Evolutionary conservation across 2,113 vertebrate genomes (phyloP).

Genomic region (Ibidorhyncha struthersii): DNA sequence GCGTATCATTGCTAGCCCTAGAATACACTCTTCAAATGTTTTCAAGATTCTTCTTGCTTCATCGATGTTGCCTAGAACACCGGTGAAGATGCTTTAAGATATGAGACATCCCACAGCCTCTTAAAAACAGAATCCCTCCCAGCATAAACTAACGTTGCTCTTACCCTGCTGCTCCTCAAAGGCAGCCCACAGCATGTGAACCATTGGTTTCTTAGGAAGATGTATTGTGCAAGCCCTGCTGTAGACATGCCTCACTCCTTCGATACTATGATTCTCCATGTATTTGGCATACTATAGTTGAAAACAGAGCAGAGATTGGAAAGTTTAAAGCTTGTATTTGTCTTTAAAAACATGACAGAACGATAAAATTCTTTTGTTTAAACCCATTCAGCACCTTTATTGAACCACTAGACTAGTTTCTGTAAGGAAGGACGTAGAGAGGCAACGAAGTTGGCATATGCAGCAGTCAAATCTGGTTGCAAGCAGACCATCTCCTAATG

Average conservation of each 20-base stretch:
- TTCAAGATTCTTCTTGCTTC: constrained; percentile 92
- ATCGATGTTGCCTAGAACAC: constrained; percentile 85
- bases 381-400: constrained; percentile 99
- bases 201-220: constrained; percentile 92
- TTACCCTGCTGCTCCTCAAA: constrained; percentile 99
- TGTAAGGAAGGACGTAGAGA: constrained; percentile 99
- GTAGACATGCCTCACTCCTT: constrained; percentile 94
- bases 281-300: constrained; percentile 96
- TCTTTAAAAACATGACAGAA: constrained; percentile 93
- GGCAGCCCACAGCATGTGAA: constrained; percentile 96
- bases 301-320: constrained; percentile 79
- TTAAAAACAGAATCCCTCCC: neutral
- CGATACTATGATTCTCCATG: constrained; percentile 96
- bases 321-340: constrained; percentile 74
- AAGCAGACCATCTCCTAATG: constrained; percentile 99
- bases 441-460: constrained; percentile 99
- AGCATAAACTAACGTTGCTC: neutral
- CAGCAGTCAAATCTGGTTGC: constrained; percentile 99
- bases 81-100: neutral
- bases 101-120: neutral
- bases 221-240: constrained; percentile 95
- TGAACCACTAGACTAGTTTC: constrained; percentile 99
- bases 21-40: constrained; percentile 83
- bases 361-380: constrained; percentile 99
- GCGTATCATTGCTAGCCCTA: constrained; percentile 92